Conservation (phyloP, 2,797 vertebrate species). For the Anguilla anguilla region DNA sequence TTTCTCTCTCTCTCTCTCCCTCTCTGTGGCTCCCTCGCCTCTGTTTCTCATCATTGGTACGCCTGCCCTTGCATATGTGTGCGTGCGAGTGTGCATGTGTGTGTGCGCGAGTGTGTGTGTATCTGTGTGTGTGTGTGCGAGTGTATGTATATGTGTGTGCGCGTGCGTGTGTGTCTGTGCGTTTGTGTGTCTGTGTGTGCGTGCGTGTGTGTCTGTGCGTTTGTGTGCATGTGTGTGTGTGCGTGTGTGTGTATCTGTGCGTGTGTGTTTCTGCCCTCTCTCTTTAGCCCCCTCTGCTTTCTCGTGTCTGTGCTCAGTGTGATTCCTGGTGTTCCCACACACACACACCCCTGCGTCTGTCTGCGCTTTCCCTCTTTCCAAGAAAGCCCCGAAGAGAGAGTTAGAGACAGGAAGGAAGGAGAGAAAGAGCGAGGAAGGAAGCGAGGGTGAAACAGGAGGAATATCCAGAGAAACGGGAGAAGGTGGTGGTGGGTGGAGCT, state of each 20-base stretch:
- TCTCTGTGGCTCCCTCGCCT: neutral
- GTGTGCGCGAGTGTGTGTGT: no score
- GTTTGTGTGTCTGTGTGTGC: neutral
- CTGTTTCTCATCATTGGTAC: neutral
- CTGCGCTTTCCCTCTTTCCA: neutral
- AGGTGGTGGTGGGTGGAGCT: neutral
- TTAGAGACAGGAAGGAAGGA: conserved; percentile 26
- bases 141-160: no score
- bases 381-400: neutral
- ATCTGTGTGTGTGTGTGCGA: no score
- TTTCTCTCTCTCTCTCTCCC: neutral
- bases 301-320: neutral
- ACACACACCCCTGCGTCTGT: neutral
- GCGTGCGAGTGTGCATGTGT: no score
- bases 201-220: no score
- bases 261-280: neutral
- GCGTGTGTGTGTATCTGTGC: neutral
- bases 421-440: conserved; percentile 16
- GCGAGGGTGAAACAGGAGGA: neutral
- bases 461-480: neutral
- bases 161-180: no score
- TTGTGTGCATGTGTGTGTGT: neutral
- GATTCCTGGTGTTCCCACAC: neutral
- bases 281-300: neutral
- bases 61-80: neutral